These are phyloP conservation scores for Amphipoea oculea DNA, from an alignment of 2,888 invertebrate genomes.

Conservation along the genomic window DNA sequence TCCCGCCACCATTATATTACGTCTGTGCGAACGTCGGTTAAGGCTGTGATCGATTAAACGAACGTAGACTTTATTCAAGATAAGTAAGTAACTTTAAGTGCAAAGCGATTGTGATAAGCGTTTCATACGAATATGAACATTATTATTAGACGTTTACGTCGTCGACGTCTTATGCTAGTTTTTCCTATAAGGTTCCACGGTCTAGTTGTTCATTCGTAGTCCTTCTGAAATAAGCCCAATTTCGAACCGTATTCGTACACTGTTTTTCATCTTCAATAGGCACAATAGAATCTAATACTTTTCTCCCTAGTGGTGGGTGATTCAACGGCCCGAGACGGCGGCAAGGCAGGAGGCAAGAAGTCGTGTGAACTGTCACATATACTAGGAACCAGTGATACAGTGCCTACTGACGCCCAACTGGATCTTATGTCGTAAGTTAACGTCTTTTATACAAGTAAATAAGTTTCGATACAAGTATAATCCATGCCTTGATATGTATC, in stretches of 20 bases:
- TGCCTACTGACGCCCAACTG: constrained; percentile 94
- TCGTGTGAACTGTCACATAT: constrained; percentile 96
- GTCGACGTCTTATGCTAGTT: background rate
- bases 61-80: background rate
- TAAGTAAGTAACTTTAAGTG: background rate
- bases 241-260: background rate
- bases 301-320: constrained; percentile 93
- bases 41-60: background rate
- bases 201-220: background rate
- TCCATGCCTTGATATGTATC: constrained; percentile 22
- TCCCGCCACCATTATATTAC: too few relatives aligned
- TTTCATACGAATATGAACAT: background rate
- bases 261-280: background rate
- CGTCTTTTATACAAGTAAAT: background rate
- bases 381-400: constrained; percentile 95
- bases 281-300: constrained; percentile 21
- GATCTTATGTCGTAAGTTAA: constrained; percentile 92
- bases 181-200: background rate
- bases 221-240: background rate
- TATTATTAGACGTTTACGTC: background rate
- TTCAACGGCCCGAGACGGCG: constrained; percentile 93
- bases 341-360: constrained; percentile 91
- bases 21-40: too few relatives aligned
- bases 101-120: background rate
- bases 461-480: constrained; percentile 1